Evolutionary conservation across 2,797 vertebrate species (phyloP).

Genomic region (Pantherophis vulpinus): DNA sequence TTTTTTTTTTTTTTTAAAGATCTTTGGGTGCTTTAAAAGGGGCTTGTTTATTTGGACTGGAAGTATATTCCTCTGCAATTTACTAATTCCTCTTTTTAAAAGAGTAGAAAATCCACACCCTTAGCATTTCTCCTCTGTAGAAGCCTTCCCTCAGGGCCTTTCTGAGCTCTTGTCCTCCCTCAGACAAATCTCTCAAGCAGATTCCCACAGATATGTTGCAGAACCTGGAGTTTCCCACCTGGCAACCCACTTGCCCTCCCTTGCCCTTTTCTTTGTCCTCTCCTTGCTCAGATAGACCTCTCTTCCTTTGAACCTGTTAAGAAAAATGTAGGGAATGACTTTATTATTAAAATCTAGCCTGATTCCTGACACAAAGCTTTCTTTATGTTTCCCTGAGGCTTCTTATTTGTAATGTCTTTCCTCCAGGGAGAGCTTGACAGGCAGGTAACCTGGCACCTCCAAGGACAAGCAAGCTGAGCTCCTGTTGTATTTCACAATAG

Average conservation of each 20-base stretch:
- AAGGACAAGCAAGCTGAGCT: constrained; percentile 27
- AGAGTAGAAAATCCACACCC: not conserved
- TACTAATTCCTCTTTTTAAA: not conserved
- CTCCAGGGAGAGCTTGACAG: not conserved
- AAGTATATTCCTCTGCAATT: constrained; percentile 5
- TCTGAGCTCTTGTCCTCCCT: not conserved
- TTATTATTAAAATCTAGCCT: not conserved
- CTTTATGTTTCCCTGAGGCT: not conserved
- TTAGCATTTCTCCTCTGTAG: not conserved
- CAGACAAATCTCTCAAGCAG: not conserved
- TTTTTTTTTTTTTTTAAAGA: not conserved
- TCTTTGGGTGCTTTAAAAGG: not conserved
- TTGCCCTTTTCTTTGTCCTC: not conserved
- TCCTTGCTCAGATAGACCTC: not conserved
- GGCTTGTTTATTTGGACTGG: not conserved
- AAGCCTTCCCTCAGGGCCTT: accelerated
- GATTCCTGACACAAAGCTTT: not conserved
- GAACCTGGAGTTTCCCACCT: not conserved
- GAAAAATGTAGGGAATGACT: constrained; percentile 25
- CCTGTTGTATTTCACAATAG: constrained; percentile 6
- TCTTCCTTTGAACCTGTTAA: not conserved
- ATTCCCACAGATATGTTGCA: not conserved
- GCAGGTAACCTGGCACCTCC: constrained; percentile 15
- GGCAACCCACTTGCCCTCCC: not conserved
- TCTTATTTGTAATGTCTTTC: constrained; percentile 10